Base-by-base conservation (phyloP, 2,797 vertebrate genomes). In the Anableps anableps region DNA sequence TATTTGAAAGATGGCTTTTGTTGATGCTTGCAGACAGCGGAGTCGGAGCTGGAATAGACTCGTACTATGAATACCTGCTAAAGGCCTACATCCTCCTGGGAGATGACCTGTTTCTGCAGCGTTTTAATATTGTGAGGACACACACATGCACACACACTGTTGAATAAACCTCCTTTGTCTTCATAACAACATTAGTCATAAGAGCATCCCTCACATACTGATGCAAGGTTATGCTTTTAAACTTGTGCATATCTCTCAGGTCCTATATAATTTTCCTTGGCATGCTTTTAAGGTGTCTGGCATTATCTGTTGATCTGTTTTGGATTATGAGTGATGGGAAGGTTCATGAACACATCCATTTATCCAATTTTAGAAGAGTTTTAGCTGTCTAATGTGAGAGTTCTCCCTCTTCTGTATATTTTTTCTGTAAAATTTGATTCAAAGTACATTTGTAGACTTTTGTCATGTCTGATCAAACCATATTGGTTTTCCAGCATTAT, bases 41-140 rank as follows among this genome's bases (percentile, higher is more conserved):
- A 76, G 99, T 99, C n/a, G 99, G 99, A 93, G 99, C 99, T 0
- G 99, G 99, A 82, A 99, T 99, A 85, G 99, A 99, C 95, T 99
- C 99, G 0, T 99, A 99, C 92, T 99, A 99, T 92, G 99, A 99
- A 91, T 99, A 99, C 94, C 96, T 99, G 74, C 95, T 99, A 83
- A 99, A 99, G 95, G 99, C 99, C 83, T 99, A 99, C 86, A 94
- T 99, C 88, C 97, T 99, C 86, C 93, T 99, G 91, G 99, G 99
- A 91, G 99, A 99, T 90, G 98, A 99, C 95, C 96, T 96, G 92
- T 98, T 97, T 93, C 95, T 99, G 90, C 97, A 99, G 93, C 97
- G 99, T 90, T 99, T 99, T 95, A 99, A 99, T 94, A 98, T 97
- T 76, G 99, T 99, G 92, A 97, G 97, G 89, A 19, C n/a, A 64